Conservation (phyloP, 2,888 invertebrate species). For the Nemotelus nigrinus region DNA sequence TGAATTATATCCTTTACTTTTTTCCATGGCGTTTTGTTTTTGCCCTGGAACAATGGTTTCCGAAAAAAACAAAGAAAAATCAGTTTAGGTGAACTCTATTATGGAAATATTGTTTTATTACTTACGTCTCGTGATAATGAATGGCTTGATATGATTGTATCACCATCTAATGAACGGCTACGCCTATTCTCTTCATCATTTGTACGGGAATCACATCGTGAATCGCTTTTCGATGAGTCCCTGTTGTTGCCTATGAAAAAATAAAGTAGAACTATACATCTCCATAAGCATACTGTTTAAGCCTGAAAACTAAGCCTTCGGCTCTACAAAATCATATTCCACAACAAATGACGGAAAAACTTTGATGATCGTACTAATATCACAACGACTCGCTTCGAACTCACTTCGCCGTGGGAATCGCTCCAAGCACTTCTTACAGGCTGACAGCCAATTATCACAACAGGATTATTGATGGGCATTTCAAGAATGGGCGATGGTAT, state of each 20-base stretch:
- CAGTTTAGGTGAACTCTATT: not conserved
- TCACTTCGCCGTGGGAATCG: too few relatives aligned
- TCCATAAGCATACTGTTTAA: too few relatives aligned
- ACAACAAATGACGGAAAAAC: too few relatives aligned
- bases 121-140: slow-evolving; percentile 17
- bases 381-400: too few relatives aligned
- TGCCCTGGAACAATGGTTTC: slow-evolving; percentile 52
- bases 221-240: slow-evolving; percentile 62
- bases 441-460: too few relatives aligned
- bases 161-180: slow-evolving; percentile 59
- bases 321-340: too few relatives aligned
- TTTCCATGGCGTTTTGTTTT: slow-evolving; percentile 79
- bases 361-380: too few relatives aligned
- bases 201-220: slow-evolving; percentile 55
- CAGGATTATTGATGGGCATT: too few relatives aligned
- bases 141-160: slow-evolving; percentile 48
- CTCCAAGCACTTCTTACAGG: too few relatives aligned
- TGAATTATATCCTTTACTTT: slow-evolving; percentile 82
- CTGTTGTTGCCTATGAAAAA: slow-evolving; percentile 47
- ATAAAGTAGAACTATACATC: too few relatives aligned
- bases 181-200: slow-evolving; percentile 57
- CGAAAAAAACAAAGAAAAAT: not conserved
- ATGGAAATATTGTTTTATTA: not conserved
- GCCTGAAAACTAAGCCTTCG: too few relatives aligned
- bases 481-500: too few relatives aligned